A percentile compares a stretch with the other conserved stretches of the same genome.
phyloP scores from a whole-genome alignment of 1,140 invertebrate species.

The Brachionus plicatilis region DNA sequence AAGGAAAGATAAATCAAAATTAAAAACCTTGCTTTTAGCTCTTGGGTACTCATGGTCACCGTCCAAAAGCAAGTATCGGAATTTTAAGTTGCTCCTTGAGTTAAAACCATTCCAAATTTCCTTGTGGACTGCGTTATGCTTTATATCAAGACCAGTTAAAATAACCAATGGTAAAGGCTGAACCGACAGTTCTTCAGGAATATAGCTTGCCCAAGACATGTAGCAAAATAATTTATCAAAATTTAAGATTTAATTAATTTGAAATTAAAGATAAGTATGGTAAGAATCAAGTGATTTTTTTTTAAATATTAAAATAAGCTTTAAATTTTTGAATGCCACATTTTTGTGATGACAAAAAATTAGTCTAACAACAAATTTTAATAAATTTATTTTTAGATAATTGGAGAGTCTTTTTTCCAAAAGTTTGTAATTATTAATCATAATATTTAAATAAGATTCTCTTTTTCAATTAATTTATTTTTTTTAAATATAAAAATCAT shows the following conservation, averaged over 20 bases:
- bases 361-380: neutral
- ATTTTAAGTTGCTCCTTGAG: constrained; percentile 70
- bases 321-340: neutral
- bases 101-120: constrained; percentile 86
- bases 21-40: constrained; percentile 72
- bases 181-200: constrained; percentile 62
- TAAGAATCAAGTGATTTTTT: neutral
- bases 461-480: neutral
- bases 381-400: neutral
- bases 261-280: neutral
- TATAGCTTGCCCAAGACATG: constrained; percentile 55
- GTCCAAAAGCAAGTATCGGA: constrained; percentile 70
- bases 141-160: constrained; percentile 74
- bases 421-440: neutral
- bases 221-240: neutral
- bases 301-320: neutral
- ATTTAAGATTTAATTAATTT: neutral
- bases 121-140: constrained; percentile 77
- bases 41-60: constrained; percentile 74
- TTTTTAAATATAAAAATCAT: too few relatives aligned
- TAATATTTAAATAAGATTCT: neutral
- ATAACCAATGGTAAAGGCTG: constrained; percentile 76
- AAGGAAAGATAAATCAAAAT: neutral
- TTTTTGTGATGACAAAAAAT: neutral
- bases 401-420: neutral